phyloP scores from a whole-genome alignment of 1,140 invertebrate genomes.

The Lepidurus apus region DNA sequence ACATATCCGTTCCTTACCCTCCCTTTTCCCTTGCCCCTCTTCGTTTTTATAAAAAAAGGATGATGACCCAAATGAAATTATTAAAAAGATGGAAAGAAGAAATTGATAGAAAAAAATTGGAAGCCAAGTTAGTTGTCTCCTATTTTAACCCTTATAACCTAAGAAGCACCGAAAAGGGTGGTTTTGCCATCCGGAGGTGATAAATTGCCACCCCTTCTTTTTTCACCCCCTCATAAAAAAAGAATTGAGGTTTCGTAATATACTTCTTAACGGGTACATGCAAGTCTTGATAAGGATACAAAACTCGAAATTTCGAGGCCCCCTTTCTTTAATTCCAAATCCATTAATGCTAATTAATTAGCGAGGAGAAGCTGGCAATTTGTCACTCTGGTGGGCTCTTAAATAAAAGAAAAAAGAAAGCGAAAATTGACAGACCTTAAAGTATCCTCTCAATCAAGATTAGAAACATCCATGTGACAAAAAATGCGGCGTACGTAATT shows the following conservation, averaged over 20 bases:
- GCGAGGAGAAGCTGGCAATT: neutral
- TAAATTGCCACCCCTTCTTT: neutral
- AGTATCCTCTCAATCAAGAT: neutral
- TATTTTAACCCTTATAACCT: neutral
- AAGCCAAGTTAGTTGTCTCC: neutral
- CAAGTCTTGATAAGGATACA: no score
- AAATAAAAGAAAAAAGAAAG: neutral
- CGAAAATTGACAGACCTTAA: neutral
- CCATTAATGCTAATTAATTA: neutral
- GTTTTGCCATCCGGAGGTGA: neutral
- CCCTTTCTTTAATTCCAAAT: neutral
- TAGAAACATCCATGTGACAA: neutral
- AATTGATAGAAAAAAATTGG: neutral
- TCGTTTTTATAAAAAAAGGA: no score
- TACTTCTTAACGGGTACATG: neutral
- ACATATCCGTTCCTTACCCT: no score
- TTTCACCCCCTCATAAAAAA: neutral
- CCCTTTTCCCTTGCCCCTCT: no score
- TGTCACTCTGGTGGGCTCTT: neutral
- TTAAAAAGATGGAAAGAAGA: slow-evolving; percentile 3
- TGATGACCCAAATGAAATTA: neutral
- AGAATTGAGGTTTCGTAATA: neutral
- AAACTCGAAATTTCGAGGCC: neutral
- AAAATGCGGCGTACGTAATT: neutral
- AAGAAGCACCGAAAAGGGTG: neutral